Evolutionary conservation across 2,888 invertebrate genomes (phyloP).

Genomic region (Sussaba pulchella): DNA sequence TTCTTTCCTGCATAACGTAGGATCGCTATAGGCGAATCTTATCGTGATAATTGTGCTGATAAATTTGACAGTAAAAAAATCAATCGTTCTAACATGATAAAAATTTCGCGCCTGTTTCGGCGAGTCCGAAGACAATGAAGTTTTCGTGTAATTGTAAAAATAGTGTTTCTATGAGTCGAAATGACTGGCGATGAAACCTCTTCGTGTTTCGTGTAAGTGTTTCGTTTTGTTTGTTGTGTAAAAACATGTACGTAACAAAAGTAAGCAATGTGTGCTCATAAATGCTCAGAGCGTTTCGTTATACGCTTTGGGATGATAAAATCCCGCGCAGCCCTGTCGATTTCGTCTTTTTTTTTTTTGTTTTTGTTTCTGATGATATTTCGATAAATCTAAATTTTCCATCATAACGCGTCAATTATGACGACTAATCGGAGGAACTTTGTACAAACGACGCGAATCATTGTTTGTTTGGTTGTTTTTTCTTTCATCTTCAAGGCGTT

Average conservation of each 20-base stretch:
- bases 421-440: slow-evolving; percentile 60
- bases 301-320: slow-evolving; percentile 11
- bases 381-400: slow-evolving; percentile 29
- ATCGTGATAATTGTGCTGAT: slow-evolving; percentile 55
- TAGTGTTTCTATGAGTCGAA: slow-evolving; percentile 13
- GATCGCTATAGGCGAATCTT: slow-evolving; percentile 27
- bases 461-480: background rate
- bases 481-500: slow-evolving; percentile 33
- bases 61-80: slow-evolving; percentile 20
- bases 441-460: slow-evolving; percentile 40
- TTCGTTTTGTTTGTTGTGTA: background rate
- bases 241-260: slow-evolving; percentile 34
- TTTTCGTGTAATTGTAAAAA: slow-evolving; percentile 37
- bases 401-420: slow-evolving; percentile 41
- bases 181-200: slow-evolving; percentile 8
- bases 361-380: slow-evolving; percentile 1
- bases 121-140: slow-evolving; percentile 29
- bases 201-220: background rate
- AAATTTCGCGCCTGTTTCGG: background rate
- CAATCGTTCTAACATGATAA: background rate
- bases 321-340: slow-evolving; percentile 17
- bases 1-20: background rate
- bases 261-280: slow-evolving; percentile 54
- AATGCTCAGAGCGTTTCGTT: slow-evolving; percentile 53
- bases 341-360: background rate